Evolutionary conservation across 2,888 invertebrate genomes (phyloP), one percentile per base, ranked within the genome.

Genomic region (Tipula unca): DNA sequence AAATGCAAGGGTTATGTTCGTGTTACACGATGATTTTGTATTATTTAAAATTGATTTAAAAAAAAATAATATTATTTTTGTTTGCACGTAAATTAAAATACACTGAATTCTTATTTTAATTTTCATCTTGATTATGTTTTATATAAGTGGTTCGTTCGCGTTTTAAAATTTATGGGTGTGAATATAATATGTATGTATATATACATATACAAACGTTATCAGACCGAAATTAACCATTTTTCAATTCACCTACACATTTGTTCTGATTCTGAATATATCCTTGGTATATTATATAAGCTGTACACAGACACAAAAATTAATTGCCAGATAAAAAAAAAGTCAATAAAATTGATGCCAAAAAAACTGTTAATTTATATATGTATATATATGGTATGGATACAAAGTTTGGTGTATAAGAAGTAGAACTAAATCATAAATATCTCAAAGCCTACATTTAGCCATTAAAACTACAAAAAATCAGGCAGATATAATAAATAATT

Each of bases 341-440:
- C 69, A 69, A 69, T 69, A 69, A 69, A 25, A 69, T 69, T 69
- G 69, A 69, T 69, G 69, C 69, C 69, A 69, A 69, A 69, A 69
- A 69, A 25, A 25, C 4, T 25, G 10, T 69, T 69, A 69, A 69
- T 69, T 69, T 69, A 69, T 69, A 25, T 69, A 25, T 17, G 5
- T 48, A 48, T n/a, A n/a, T n/a, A n/a, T n/a, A n/a, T n/a, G n/a
- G n/a, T n/a, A n/a, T n/a, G n/a, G 1, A 17, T 48, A 17, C 6
- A 69, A 69, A 69, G 25, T 69, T 69, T 69, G 32, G n/a, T 48
- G 48, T 48, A 17, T 8, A 69, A 69, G 69, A 69, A 69, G 69
- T 69, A 69, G 69, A 69, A 69, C 69, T 69, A 69, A 69, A 69
- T 69, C 69, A 69, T 69, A 69, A 69, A 69, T 69, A 69, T 69